Evolutionary conservation across 2,113 vertebrate genomes (phyloP), one percentile per base, ranked within the genome.

Genomic region (Conger conger): DNA sequence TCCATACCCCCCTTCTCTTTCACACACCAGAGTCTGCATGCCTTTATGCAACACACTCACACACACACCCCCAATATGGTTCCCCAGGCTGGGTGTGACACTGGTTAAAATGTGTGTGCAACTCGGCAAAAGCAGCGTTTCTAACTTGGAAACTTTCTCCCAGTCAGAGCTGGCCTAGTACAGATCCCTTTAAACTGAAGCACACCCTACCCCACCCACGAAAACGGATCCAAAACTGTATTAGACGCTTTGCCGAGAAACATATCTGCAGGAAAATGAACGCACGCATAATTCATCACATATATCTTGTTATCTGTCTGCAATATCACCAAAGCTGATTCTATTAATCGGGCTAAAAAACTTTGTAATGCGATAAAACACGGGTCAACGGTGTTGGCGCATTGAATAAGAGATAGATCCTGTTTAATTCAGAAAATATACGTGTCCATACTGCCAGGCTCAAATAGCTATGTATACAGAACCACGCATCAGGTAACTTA

Each of bases 1-100:
- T 63, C 15, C 30, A 82, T 63, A 23, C 30, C 30, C 82, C n/a
- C 80, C n/a, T 33, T n/a, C 38, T n/a, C 38, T 1, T 84, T 85
- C 81, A 84, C 86, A 87, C 85, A 86, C 89, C 82, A 83, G 42
- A 57, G 79, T 86, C 89, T 89, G 85, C 87, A 88, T 88, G 85
- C 82, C 87, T 88, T 84, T 87, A 86, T 77, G 82, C 76, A 82
- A 87, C 86, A 79, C 88, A 86, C 83, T 85, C 86, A 87, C 87
- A 86, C 86, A 91, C 88, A 91, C 60, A 13, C 37, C n/a, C 37
- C n/a, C 42, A 37, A 76, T 76, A 73, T 30, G 33, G n/a, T 33
- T 42, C 82, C n/a, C 38, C 45, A 4, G 23, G n/a, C 37, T 73
- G 82, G 63, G 63, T 30, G 68, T 37, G 63, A 30, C 30, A 73